phyloP scores from a whole-genome alignment of 1,140 invertebrate species.

The Stegodyphus dumicola region DNA sequence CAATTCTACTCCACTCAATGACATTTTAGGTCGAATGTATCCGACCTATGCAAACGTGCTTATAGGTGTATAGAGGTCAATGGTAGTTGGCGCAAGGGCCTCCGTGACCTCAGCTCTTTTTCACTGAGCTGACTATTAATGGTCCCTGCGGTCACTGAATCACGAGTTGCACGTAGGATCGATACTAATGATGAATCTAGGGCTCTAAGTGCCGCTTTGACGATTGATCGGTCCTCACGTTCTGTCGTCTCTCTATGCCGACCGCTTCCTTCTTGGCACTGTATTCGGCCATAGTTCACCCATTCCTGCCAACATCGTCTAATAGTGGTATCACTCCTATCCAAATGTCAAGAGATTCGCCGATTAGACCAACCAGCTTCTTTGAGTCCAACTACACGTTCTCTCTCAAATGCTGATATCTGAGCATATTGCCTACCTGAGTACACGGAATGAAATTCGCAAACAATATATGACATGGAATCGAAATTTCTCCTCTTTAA shows the following conservation, averaged over 20 bases:
- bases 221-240: neutral
- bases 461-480: neutral
- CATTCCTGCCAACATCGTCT: neutral
- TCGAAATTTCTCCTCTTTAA: neutral
- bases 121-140: neutral
- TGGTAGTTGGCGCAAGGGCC: neutral
- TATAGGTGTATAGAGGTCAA: neutral
- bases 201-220: neutral
- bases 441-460: neutral
- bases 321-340: neutral
- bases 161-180: neutral
- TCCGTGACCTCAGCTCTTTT: neutral
- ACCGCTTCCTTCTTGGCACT: neutral
- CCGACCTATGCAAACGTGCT: neutral
- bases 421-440: neutral
- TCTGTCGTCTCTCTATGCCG: neutral
- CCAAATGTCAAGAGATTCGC: neutral
- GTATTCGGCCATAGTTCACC: neutral
- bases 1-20: too few species aligned
- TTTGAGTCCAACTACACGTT: neutral
- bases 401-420: neutral
- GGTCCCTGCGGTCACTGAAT: neutral
- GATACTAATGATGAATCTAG: conserved; percentile 4
- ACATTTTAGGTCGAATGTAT: neutral
- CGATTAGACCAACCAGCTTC: neutral